Base-by-base conservation (phyloP, 1,140 invertebrate species). In the Amyelois transitella region DNA sequence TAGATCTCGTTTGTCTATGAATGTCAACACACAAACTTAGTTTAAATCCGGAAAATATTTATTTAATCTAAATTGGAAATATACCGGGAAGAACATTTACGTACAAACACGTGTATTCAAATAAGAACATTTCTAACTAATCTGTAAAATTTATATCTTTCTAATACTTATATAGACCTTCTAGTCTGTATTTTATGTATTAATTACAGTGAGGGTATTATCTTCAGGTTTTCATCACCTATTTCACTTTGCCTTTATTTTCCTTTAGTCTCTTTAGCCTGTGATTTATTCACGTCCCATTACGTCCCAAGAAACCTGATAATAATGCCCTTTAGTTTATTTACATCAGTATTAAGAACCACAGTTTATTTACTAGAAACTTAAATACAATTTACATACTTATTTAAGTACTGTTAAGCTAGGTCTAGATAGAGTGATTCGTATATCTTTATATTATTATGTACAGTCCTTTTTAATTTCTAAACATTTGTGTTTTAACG, bases 381-480 rank as follows among this genome's bases (percentile, higher is more conserved):
- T 77, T 81, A 83, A 65, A 72, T 82, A 83, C 73, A 86, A 77
- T 82, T 77, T 86, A 86, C 82, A 86, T 71, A 59, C 69, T 81
- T 82, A 81, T 59, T 64, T 57, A 75, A 60, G 56, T 60, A 60
- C 43, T 62, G 60, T 81, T 74, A 78, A 74, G 70, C 77, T 81
- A 81, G 69, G 74, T 83, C 77, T 81, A 81, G 69, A 75, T 83
- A 84, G 70, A 78, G 60, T 81, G 80, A 78, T 75, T 86, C 83
- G 81, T 86, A 84, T 86, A 84, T 69, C 73, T 73, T 80, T 75
- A 81, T 70, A 77, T 64, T 21, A 60, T 52, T 79, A 79, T 81
- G 25, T 84, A 86, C 76, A 81, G 52, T 69, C 69, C 62, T 63
- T 66, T n/a, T 57, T 66, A 63, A 72, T 75, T 57, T 71, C 78